Conservation (phyloP, 2,888 invertebrate genomes). For the Eurytoma californica region DNA sequence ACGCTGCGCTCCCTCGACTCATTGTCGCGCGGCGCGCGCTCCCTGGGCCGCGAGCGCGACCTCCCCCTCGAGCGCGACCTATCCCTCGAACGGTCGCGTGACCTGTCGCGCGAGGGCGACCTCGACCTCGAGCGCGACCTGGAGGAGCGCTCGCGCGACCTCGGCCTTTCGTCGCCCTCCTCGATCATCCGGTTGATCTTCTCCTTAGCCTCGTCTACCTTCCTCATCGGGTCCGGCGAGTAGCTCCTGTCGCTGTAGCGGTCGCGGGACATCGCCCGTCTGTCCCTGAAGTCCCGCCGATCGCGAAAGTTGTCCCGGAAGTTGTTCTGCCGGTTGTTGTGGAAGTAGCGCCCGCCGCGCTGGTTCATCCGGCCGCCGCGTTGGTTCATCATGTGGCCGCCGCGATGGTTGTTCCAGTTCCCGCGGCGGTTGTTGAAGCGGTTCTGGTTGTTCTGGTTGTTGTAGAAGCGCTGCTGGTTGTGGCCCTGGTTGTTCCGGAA, state of each 20-base stretch:
- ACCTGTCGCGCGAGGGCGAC: slow-evolving; percentile 11
- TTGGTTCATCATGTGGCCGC: slow-evolving; percentile 62
- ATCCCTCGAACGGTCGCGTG: not conserved
- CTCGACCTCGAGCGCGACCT: slow-evolving; percentile 17
- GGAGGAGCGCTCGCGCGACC: slow-evolving; percentile 76
- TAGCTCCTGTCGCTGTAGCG: slow-evolving; percentile 77
- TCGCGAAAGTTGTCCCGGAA: slow-evolving; percentile 83
- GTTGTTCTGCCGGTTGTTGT: slow-evolving; percentile 72
- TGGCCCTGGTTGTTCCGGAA: slow-evolving; percentile 69
- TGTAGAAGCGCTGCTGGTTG: slow-evolving; percentile 64
- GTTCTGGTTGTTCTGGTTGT: slow-evolving; percentile 66
- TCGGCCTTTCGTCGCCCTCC: slow-evolving; percentile 71
- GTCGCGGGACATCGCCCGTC: slow-evolving; percentile 76
- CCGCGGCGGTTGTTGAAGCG: slow-evolving; percentile 68
- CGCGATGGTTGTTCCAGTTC: slow-evolving; percentile 67
- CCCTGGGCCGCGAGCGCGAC: slow-evolving; percentile 18
- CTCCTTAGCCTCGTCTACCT: slow-evolving; percentile 77
- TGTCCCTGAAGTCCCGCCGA: slow-evolving; percentile 80
- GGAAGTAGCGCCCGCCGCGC: slow-evolving; percentile 71
- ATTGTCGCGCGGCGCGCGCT: slow-evolving; percentile 2
- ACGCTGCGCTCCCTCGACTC: slow-evolving; percentile 12
- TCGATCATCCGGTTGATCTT: slow-evolving; percentile 79
- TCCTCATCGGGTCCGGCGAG: slow-evolving; percentile 76
- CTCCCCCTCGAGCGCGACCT: slow-evolving; percentile 30
- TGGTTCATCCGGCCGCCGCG: slow-evolving; percentile 66